A percentile compares a stretch with the other conserved stretches of the same genome.
phyloP scores from a whole-genome alignment of 2,888 invertebrate species.

The Caenorhabditis macrosperma region DNA sequence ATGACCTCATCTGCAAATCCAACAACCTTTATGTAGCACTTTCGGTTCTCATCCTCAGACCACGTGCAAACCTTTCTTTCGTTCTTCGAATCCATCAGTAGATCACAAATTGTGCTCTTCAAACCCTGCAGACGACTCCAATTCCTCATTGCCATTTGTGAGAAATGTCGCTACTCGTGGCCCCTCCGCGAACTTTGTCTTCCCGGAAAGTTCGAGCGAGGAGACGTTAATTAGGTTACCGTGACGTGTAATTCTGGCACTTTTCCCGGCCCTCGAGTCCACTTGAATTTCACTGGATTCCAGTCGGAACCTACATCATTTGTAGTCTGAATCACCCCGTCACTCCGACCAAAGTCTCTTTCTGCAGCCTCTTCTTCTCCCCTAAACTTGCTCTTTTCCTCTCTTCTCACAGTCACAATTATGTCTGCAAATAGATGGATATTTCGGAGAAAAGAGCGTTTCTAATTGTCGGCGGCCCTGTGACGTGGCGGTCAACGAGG shows the following conservation, averaged over 20 bases:
- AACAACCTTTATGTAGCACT: too few relatives aligned
- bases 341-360: not conserved
- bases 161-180: not conserved
- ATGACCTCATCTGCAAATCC: too few relatives aligned
- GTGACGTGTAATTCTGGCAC: constrained; percentile 10
- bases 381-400: not conserved
- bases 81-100: too few relatives aligned
- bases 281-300: not conserved
- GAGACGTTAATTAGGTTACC: constrained; percentile 7
- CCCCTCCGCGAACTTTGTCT: not conserved
- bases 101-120: too few relatives aligned
- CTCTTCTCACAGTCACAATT: not conserved
- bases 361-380: not conserved
- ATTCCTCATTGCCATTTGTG: not conserved
- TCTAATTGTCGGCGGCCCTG: not conserved
- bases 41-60: too few relatives aligned
- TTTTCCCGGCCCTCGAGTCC: too few relatives aligned
- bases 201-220: not conserved
- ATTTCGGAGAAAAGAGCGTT: too few relatives aligned
- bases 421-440: too few relatives aligned
- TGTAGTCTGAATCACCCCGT: not conserved
- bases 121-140: too few relatives aligned
- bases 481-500: not conserved
- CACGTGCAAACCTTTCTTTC: too few relatives aligned
- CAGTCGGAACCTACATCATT: not conserved